Evolutionary conservation across 2,113 vertebrate species (phyloP), one percentile per base, ranked within the genome.

Genomic region (Boulengeromyrus knoepffleri): DNA sequence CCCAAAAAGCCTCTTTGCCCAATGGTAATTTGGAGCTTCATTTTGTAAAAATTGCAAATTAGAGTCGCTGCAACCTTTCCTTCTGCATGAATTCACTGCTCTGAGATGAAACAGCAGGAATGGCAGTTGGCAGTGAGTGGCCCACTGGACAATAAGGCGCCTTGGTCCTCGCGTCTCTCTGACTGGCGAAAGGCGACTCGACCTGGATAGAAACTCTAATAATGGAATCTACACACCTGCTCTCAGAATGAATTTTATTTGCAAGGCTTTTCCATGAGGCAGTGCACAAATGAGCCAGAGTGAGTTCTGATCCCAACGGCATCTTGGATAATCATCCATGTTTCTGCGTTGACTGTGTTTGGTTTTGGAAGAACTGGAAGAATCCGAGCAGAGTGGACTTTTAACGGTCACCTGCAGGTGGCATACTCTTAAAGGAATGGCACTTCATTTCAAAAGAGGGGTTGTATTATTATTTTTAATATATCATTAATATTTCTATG

Each of bases 21-120:
- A 52, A 85, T 47, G 88, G 90, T 88, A 80, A 89, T 88, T 80
- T 83, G 83, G 89, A 90, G 47, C 84, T 70, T 90, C 88, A 58
- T 80, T 85, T 49, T 90, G 88, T 91, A 91, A 90, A 90, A 90
- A 89, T 87, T 77, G 89, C 47, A 74, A 90, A 86, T 91, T 89
- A 84, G 88, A 89, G 88, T 77, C 87, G 62, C 84, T 47, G 47
- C 92, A 66, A 88, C 58, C 80, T 90, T 70, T 87, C 85, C 36
- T 85, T 84, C 58, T 21, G 45, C 21, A 66, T 52, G 87, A 89
- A 90, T 88, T 87, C 49, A 80, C 46, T 47, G n/a, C 24, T 36
- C 42, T 49, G 45, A 87, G 39, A 90, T n/a, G 31, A 77, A 42
- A 12, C 52, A 50, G 7, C 42, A 52, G 56, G 46, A 91, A 84